Evolutionary conservation across 2,797 vertebrate genomes (phyloP).

Genomic region (Acrossocheilus wenchowensis): DNA sequence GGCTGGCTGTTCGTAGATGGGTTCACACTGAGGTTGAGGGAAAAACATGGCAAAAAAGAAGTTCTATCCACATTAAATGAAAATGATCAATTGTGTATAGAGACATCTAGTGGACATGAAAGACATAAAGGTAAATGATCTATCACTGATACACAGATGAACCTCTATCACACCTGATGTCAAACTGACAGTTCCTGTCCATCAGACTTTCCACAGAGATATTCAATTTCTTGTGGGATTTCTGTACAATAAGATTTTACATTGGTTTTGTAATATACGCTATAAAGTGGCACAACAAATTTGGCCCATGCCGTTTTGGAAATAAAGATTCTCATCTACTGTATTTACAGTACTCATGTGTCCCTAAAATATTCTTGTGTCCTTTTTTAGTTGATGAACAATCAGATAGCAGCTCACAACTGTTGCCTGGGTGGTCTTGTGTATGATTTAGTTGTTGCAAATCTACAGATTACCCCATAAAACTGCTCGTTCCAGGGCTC

Average conservation of each 20-base stretch:
- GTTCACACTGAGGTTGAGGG: constrained; percentile 10
- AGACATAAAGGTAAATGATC: background rate
- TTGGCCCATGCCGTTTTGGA: background rate
- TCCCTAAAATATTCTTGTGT: background rate
- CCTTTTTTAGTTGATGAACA: background rate
- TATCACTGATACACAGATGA: background rate
- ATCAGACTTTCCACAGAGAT: background rate
- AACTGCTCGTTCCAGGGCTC: constrained; percentile 63
- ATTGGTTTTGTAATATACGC: background rate
- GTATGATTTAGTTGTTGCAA: background rate
- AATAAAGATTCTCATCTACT: background rate
- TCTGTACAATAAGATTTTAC: background rate
- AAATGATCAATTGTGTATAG: constrained; percentile 2
- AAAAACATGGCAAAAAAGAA: background rate
- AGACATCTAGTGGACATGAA: constrained; percentile 67
- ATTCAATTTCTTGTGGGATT: background rate
- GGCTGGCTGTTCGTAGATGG: background rate
- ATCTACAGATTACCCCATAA: background rate
- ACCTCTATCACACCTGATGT: background rate
- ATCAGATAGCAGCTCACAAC: background rate
- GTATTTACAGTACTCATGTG: background rate
- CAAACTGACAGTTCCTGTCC: background rate
- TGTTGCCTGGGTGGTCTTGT: background rate
- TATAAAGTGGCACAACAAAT: background rate
- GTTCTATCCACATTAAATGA: background rate